These are phyloP conservation scores for Cephus nigrinus DNA, from an alignment of 2,888 invertebrate genomes.

Conservation along the genomic window DNA sequence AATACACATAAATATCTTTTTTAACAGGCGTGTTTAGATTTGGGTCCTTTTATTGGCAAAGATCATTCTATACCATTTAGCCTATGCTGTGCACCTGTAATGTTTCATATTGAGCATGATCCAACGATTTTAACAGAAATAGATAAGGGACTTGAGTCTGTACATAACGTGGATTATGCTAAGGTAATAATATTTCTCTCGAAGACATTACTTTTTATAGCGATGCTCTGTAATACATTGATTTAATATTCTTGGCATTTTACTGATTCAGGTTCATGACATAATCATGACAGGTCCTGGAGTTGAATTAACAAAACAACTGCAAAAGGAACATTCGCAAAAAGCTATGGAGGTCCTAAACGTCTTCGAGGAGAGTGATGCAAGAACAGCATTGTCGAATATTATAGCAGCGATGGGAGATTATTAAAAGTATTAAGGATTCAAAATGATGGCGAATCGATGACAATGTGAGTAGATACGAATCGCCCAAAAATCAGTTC, in stretches of 20 bases:
- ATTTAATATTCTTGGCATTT: neutral
- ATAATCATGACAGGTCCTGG: conserved; percentile 78
- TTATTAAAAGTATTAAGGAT: conserved; percentile 55
- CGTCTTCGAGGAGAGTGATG: conserved; percentile 83
- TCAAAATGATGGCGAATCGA: neutral
- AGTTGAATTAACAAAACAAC: conserved; percentile 77
- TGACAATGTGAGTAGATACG: neutral
- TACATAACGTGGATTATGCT: conserved; percentile 76
- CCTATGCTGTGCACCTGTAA: conserved; percentile 83
- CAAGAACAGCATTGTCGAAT: conserved; percentile 85
- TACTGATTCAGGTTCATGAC: conserved; percentile 65
- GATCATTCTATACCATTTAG: conserved; percentile 72
- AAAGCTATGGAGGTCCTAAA: conserved; percentile 81
- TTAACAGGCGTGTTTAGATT: conserved; percentile 72
- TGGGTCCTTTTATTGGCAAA: conserved; percentile 78
- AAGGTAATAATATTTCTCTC: conserved; percentile 52
- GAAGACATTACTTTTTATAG: neutral
- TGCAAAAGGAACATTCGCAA: conserved; percentile 81
- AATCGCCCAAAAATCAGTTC: conserved; percentile 39
- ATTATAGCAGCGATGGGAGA: conserved; percentile 89
- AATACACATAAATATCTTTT: neutral
- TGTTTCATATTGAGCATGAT: conserved; percentile 83
- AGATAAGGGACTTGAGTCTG: conserved; percentile 75
- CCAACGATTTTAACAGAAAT: conserved; percentile 77
- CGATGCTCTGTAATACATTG: conserved; percentile 15